Percentiles rank a stretch among this genome's conserved stretches.
phyloP scores from a whole-genome alignment of 2,113 vertebrate genomes.

The Sakesphorus luctuosus region DNA sequence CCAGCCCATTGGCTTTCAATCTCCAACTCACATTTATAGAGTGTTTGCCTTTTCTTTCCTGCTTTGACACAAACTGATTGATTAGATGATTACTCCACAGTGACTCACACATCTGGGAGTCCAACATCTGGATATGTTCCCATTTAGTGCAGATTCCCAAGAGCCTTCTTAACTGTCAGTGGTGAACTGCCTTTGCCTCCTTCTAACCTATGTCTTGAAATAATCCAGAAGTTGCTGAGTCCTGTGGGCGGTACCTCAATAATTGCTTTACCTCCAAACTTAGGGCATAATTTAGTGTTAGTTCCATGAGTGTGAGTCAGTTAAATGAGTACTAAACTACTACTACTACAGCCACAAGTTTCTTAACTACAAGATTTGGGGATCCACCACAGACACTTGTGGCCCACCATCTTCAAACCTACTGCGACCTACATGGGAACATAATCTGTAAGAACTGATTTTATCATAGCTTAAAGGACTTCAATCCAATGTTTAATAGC shows the following conservation, averaged over 20 bases:
- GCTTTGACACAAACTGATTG: background rate
- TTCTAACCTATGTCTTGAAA: background rate
- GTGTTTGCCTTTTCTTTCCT: background rate
- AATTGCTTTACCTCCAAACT: background rate
- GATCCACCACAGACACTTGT: background rate
- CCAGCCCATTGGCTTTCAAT: background rate
- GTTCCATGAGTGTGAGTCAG: background rate
- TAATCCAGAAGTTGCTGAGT: slow-evolving; percentile 30
- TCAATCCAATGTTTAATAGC: background rate
- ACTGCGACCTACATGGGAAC: background rate
- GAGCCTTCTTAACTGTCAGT: slow-evolving; percentile 7
- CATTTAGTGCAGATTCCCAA: background rate
- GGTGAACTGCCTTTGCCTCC: slow-evolving; percentile 12
- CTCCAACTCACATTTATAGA: background rate
- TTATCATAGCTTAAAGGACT: background rate
- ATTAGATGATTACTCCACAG: background rate
- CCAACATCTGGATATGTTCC: slow-evolving; percentile 40
- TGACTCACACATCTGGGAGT: slow-evolving; percentile 32
- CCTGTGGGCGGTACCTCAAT: background rate
- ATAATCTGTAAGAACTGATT: background rate
- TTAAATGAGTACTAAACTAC: background rate
- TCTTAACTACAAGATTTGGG: background rate
- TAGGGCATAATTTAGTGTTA: background rate
- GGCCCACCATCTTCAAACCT: background rate
- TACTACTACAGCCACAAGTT: background rate